phyloP scores from a whole-genome alignment of 2,888 invertebrate genomes.

The Listrodromus nycthemerus region DNA sequence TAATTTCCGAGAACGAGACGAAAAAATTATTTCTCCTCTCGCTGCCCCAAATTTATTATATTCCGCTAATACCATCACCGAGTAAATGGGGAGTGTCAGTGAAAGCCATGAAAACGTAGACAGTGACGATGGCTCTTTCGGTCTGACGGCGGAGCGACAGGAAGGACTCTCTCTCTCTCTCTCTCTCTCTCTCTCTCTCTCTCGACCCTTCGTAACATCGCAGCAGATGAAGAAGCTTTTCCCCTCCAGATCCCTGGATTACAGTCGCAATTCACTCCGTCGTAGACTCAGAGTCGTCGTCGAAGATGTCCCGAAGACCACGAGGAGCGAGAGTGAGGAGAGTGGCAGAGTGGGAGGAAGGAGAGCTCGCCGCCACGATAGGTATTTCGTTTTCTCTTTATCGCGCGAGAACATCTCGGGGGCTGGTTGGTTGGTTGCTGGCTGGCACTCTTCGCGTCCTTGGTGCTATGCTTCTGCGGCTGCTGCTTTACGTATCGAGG shows the following conservation, averaged over 20 bases:
- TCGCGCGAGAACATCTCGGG: constrained; percentile 60
- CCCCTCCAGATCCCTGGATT: constrained; percentile 30
- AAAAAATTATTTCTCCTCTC: background rate
- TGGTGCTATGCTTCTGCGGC: constrained; percentile 33
- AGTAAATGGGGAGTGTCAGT: background rate
- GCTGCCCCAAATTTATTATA: background rate
- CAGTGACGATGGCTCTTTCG: constrained; percentile 26
- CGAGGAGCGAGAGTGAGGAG: background rate
- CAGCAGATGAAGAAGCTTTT: constrained; percentile 47
- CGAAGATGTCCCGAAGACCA: constrained; percentile 29
- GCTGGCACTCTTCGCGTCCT: constrained; percentile 52
- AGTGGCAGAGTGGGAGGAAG: background rate
- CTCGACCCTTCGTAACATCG: constrained; percentile 37
- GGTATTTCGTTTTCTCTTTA: constrained; percentile 61
- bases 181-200: background rate
- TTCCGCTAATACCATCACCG: background rate
- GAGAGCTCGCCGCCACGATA: constrained; percentile 39
- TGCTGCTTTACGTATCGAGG: constrained; percentile 66
- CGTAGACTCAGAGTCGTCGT: constrained; percentile 53
- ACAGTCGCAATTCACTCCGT: constrained; percentile 47
- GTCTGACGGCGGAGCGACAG: constrained; percentile 18
- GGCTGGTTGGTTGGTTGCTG: constrained; percentile 57
- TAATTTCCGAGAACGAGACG: background rate
- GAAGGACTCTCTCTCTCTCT: background rate
- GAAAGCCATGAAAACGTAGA: constrained; percentile 14